These are phyloP conservation scores for Drosophila heteroneura DNA, from an alignment of 2,888 invertebrate genomes.

Conservation along the genomic window DNA sequence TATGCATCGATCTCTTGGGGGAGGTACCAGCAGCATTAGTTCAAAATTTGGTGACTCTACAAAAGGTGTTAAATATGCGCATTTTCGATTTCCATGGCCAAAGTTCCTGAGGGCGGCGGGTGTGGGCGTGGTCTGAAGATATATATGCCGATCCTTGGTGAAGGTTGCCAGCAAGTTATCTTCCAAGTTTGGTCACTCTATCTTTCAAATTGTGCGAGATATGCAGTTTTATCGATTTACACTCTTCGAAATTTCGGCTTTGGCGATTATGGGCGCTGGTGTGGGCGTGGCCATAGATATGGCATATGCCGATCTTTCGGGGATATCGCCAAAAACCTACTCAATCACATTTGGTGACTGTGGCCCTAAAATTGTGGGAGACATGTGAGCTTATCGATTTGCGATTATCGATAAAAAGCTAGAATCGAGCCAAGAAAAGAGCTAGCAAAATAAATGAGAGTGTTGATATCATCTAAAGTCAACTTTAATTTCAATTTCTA, in stretches of 20 bases:
- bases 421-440: neutral
- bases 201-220: neutral
- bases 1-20: too few species aligned
- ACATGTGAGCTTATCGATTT: too few species aligned
- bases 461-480: neutral
- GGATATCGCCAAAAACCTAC: too few species aligned
- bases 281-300: too few species aligned
- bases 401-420: neutral
- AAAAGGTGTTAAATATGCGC: neutral
- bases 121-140: too few species aligned
- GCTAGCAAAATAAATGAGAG: neutral
- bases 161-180: neutral
- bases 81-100: neutral
- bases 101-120: neutral
- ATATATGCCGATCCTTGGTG: neutral
- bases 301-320: too few species aligned
- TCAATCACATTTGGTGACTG: too few species aligned
- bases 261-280: too few species aligned
- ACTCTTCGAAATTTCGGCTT: too few species aligned
- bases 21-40: too few species aligned
- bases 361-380: too few species aligned
- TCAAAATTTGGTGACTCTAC: too few species aligned
- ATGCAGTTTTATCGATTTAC: neutral
- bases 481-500: neutral
- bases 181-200: neutral